Evolutionary conservation across 2,888 invertebrate species (phyloP).

Genomic region (Trissolcus japonicus): DNA sequence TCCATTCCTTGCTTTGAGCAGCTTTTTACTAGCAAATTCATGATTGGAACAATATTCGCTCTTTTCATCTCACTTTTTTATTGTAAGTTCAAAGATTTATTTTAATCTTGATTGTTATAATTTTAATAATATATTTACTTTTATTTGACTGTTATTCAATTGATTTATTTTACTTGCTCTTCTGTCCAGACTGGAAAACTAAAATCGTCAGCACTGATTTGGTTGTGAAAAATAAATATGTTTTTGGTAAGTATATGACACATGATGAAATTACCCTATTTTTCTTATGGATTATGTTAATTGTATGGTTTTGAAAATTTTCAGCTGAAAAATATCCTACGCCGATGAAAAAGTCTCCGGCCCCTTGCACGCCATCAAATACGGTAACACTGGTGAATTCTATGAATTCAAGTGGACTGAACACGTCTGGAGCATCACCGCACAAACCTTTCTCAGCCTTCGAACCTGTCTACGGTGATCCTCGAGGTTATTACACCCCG

Average conservation of each 20-base stretch:
- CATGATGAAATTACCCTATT: neutral
- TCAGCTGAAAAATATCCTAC: constrained; percentile 71
- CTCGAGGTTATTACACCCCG: constrained; percentile 66
- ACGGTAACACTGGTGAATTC: constrained; percentile 57
- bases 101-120: neutral
- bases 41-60: constrained; percentile 68
- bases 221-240: constrained; percentile 67
- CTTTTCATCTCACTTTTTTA: constrained; percentile 69
- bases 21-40: constrained; percentile 70
- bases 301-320: constrained; percentile 6
- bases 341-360: constrained; percentile 65
- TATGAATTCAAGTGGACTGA: constrained; percentile 63
- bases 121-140: neutral
- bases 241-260: constrained; percentile 68
- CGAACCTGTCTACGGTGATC: constrained; percentile 71
- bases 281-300: neutral
- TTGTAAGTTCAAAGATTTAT: constrained; percentile 62
- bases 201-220: constrained; percentile 69
- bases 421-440: constrained; percentile 66
- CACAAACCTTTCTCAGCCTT: constrained; percentile 70
- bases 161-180: neutral
- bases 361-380: constrained; percentile 60
- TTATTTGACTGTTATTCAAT: neutral
- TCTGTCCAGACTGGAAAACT: constrained; percentile 70
- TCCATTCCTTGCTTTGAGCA: constrained; percentile 72